Evolutionary conservation across 2,797 vertebrate species (phyloP).

Genomic region (Anisognathus igniventris): DNA sequence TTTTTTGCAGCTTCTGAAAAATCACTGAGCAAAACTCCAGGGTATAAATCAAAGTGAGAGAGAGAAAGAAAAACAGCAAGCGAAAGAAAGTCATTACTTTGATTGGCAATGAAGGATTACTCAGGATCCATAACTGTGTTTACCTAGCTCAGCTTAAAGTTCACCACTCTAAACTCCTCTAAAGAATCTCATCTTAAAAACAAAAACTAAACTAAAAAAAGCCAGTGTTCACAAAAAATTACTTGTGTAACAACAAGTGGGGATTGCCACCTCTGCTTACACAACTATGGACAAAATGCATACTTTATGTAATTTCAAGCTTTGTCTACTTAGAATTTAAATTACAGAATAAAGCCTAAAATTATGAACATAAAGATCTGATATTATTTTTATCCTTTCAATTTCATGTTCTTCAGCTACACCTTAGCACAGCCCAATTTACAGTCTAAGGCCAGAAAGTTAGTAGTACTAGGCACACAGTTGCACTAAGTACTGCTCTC

Average conservation of each 20-base stretch:
- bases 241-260: background rate
- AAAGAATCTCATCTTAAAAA: background rate
- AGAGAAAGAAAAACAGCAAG: slow-evolving; percentile 23
- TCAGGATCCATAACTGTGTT: slow-evolving; percentile 20
- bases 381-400: background rate
- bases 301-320: background rate
- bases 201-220: background rate
- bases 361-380: background rate
- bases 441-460: background rate
- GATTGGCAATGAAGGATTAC: slow-evolving; percentile 46
- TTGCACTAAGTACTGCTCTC: slow-evolving; percentile 30
- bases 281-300: background rate
- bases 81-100: slow-evolving; percentile 15
- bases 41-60: slow-evolving; percentile 38
- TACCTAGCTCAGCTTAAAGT: slow-evolving; percentile 10
- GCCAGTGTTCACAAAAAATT: background rate
- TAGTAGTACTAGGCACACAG: background rate
- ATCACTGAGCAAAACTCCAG: slow-evolving; percentile 28
- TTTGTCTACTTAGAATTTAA: background rate
- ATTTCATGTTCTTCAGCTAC: background rate
- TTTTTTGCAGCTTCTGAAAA: slow-evolving; percentile 50
- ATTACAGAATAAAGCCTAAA: background rate
- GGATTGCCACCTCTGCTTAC: background rate
- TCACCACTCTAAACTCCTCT: background rate
- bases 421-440: background rate